phyloP scores from a whole-genome alignment of 1,140 invertebrate species.

The Mycetomoellerius zeteki region DNA sequence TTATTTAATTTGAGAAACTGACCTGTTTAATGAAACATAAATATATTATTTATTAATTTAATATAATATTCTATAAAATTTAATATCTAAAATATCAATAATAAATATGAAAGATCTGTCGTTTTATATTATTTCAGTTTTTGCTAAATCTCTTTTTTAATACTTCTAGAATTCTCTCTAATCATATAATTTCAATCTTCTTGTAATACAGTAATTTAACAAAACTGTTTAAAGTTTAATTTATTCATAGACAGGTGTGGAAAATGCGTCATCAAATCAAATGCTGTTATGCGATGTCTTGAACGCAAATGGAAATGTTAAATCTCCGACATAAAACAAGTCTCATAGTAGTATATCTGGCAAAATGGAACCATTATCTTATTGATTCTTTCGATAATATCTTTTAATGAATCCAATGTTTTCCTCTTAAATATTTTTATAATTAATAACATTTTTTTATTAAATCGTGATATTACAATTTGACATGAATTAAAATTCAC shows the following conservation, averaged over 20 bases:
- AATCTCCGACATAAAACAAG: neutral
- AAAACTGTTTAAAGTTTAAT: neutral
- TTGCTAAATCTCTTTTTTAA: neutral
- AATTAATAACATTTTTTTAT: neutral
- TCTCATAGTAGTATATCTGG: neutral
- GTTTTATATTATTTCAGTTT: neutral
- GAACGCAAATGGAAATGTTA: neutral
- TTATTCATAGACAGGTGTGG: conserved; percentile 17
- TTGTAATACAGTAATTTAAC: neutral
- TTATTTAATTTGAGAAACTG: neutral
- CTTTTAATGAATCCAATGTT: neutral
- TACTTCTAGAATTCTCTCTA: neutral
- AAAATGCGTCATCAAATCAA: conserved; percentile 42
- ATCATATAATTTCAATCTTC: neutral
- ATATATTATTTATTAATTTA: conserved; percentile 12
- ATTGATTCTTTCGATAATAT: neutral
- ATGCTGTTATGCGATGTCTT: neutral
- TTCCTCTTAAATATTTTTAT: neutral
- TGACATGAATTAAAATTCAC: neutral
- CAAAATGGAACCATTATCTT: neutral
- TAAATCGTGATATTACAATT: neutral
- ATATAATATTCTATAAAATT: neutral
- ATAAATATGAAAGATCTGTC: neutral
- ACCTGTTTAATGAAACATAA: neutral
- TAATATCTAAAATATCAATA: neutral